A percentile compares a stretch with the other conserved stretches of the same genome.
Conservation (phyloP, 2,113 vertebrate genomes). For the Dendropsophus ebraccatus region DNA sequence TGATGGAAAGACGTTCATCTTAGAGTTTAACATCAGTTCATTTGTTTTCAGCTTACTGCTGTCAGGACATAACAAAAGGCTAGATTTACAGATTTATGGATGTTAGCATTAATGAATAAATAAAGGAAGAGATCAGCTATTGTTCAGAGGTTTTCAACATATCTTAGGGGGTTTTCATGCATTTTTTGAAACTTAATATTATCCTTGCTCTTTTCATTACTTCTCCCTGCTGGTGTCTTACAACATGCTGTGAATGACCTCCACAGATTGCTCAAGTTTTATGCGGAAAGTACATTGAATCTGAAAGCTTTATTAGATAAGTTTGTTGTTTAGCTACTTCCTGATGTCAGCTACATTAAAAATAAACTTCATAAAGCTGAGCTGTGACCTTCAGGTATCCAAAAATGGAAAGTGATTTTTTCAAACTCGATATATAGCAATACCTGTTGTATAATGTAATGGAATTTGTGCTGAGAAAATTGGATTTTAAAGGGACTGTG, state of each 20-base stretch:
- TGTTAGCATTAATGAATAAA: slow-evolving; percentile 48
- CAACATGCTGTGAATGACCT: slow-evolving; percentile 77
- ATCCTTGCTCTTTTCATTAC: slow-evolving; percentile 78
- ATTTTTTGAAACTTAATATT: slow-evolving; percentile 73
- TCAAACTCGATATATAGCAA: slow-evolving; percentile 9
- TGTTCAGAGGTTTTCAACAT: slow-evolving; percentile 59
- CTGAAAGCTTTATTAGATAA: slow-evolving; percentile 82
- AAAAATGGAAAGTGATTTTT: slow-evolving; percentile 53
- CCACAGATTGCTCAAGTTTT: slow-evolving; percentile 75
- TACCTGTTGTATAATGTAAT: background rate
- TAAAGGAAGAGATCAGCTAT: slow-evolving; percentile 11
- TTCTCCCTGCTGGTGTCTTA: slow-evolving; percentile 75
- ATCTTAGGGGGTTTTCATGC: slow-evolving; percentile 71
- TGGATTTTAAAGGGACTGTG: background rate
- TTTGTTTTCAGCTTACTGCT: slow-evolving; percentile 24
- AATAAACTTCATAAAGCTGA: slow-evolving; percentile 72
- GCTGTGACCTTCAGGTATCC: slow-evolving; percentile 74
- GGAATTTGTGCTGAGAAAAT: background rate
- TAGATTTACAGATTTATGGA: slow-evolving; percentile 43
- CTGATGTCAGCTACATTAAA: slow-evolving; percentile 71
- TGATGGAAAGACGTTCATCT: slow-evolving; percentile 8
- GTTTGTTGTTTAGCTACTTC: slow-evolving; percentile 76
- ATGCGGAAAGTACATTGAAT: slow-evolving; percentile 78
- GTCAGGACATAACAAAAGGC: slow-evolving; percentile 35
- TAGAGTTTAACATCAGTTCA: slow-evolving; percentile 26